Percentiles rank a stretch among this genome's conserved stretches.
These are phyloP conservation scores for Litoditis marina DNA, from an alignment of 2,888 invertebrate species.

Conservation along the genomic window DNA sequence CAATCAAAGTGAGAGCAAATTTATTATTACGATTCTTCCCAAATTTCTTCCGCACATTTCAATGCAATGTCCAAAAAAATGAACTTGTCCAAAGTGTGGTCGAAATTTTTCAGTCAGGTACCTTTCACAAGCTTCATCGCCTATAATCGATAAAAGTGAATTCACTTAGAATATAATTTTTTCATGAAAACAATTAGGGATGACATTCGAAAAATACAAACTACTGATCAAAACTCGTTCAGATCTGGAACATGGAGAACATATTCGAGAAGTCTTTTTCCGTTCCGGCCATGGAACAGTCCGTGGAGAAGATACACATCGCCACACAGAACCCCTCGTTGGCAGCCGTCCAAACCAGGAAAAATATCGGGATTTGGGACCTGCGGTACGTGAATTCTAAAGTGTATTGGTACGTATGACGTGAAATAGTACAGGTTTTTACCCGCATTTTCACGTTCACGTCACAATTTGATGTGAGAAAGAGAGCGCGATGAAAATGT, in stretches of 20 bases:
- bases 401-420: too few species aligned
- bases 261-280: conserved; percentile 95
- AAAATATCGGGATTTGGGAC: conserved; percentile 84
- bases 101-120: too few species aligned
- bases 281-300: conserved; percentile 88
- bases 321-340: conserved; percentile 71
- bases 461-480: too few species aligned
- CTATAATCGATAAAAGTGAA: too few species aligned
- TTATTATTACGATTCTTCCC: neutral
- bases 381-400: conserved; percentile 33
- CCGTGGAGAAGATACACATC: conserved; percentile 78
- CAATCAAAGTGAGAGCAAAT: conserved; percentile 77
- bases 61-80: neutral
- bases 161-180: too few species aligned
- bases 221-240: neutral
- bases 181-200: neutral
- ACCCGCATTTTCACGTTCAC: too few species aligned
- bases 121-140: neutral
- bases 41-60: neutral
- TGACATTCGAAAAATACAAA: neutral
- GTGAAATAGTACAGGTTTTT: too few species aligned
- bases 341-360: conserved; percentile 87
- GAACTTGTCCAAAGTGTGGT: too few species aligned
- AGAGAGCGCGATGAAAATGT: too few species aligned
- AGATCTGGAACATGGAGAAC: conserved; percentile 90